Percentiles rank a stretch among this genome's conserved stretches.
Conservation (phyloP, 2,888 invertebrate species). For the Toxonevra muliebris region DNA sequence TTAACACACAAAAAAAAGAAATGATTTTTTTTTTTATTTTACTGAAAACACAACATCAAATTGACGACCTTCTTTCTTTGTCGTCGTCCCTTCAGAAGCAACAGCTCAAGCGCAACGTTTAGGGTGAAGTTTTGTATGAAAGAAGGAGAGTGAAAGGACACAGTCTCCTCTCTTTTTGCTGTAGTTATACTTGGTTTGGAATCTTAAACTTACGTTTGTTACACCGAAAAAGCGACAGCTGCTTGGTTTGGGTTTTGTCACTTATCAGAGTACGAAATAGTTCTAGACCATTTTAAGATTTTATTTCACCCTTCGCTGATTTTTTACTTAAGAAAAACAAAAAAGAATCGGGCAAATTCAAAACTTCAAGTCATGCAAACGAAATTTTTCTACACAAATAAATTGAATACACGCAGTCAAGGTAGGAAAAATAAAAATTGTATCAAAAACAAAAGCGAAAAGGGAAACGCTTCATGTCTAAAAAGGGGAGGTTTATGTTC, state of each 20-base stretch:
- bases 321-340: slow-evolving; percentile 31
- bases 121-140: background rate
- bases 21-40: too few species aligned
- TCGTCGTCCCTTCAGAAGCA: background rate
- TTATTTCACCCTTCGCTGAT: slow-evolving; percentile 38
- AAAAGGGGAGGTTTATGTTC: background rate
- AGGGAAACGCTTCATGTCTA: background rate
- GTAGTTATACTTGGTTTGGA: background rate
- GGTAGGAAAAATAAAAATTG: too few species aligned
- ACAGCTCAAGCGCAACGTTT: slow-evolving; percentile 55
- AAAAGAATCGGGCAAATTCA: slow-evolving; percentile 25
- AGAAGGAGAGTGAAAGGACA: too few species aligned
- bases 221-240: too few species aligned
- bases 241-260: too few species aligned
- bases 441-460: too few species aligned
- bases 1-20: too few species aligned
- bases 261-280: too few species aligned
- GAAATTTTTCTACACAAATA: slow-evolving; percentile 28
- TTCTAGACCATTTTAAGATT: background rate
- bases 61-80: too few species aligned
- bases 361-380: slow-evolving; percentile 37
- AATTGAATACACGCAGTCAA: too few species aligned
- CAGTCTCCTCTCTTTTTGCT: background rate
- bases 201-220: too few species aligned
- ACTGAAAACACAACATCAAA: too few species aligned